These are phyloP conservation scores for Odocoileus hemionus DNA, from an alignment of 2,113 vertebrate genomes.

Conservation along the genomic window DNA sequence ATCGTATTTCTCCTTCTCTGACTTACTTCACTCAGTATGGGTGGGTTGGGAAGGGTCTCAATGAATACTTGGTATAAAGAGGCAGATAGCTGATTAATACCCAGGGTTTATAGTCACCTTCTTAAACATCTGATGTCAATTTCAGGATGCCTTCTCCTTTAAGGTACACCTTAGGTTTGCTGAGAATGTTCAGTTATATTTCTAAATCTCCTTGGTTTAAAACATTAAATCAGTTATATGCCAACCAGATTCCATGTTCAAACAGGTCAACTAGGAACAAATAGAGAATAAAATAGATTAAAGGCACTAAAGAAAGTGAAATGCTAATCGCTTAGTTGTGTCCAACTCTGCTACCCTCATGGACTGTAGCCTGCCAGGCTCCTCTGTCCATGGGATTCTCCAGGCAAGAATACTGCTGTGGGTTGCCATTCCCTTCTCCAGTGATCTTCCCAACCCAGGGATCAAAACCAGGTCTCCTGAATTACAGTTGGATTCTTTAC, in stretches of 20 bases:
- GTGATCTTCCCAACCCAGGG: neutral
- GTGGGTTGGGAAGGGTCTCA: neutral
- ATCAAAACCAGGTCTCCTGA: neutral
- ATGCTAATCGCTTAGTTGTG: neutral
- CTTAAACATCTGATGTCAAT: neutral
- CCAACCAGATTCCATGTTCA: neutral
- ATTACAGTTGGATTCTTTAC: neutral
- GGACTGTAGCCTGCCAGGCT: neutral
- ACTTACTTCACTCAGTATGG: neutral
- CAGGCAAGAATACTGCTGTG: neutral
- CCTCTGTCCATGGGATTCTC: neutral
- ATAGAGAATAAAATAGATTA: neutral
- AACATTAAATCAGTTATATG: neutral
- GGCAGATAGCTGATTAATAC: accelerated
- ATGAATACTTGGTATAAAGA: accelerated
- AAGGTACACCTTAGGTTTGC: accelerated
- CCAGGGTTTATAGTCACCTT: accelerated
- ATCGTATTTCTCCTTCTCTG: neutral
- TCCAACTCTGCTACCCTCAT: neutral
- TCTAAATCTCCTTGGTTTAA: neutral
- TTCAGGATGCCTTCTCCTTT: accelerated
- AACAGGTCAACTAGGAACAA: neutral
- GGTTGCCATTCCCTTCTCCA: neutral
- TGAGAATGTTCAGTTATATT: neutral
- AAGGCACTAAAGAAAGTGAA: neutral